Percentiles rank a stretch among this genome's conserved stretches.
Conservation (phyloP, 2,113 vertebrate species). For the Vimba vimba region DNA sequence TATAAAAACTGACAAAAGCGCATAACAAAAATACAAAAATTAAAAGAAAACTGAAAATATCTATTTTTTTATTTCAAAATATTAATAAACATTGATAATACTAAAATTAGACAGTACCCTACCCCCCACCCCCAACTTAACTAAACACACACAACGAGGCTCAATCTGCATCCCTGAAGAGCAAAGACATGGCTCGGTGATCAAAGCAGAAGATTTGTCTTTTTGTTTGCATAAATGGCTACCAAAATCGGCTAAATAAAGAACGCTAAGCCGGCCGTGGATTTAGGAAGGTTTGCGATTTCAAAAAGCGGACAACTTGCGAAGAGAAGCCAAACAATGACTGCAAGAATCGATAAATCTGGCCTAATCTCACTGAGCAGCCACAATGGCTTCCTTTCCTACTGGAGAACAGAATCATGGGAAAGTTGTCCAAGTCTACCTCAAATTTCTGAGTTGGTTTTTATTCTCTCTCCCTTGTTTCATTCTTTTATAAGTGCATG, state of each 20-base stretch:
- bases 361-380: slow-evolving; percentile 69
- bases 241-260: slow-evolving; percentile 61
- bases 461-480: slow-evolving; percentile 14
- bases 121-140: background rate
- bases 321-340: slow-evolving; percentile 57
- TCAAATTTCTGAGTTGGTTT: slow-evolving; percentile 42
- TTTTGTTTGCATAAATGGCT: slow-evolving; percentile 72
- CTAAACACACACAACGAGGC: slow-evolving; percentile 29
- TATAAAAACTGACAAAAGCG: background rate
- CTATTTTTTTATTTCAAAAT: too few relatives aligned
- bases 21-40: background rate
- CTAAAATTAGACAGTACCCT: background rate
- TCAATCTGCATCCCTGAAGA: slow-evolving; percentile 56
- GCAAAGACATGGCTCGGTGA: slow-evolving; percentile 61
- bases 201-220: slow-evolving; percentile 73
- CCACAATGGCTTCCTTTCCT: slow-evolving; percentile 58
- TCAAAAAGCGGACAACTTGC: slow-evolving; percentile 59
- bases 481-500: slow-evolving; percentile 12
- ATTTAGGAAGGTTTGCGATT: slow-evolving; percentile 35
- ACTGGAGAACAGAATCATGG: slow-evolving; percentile 50
- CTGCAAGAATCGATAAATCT: slow-evolving; percentile 66
- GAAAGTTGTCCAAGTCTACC: slow-evolving; percentile 42
- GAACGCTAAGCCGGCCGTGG: slow-evolving; percentile 47
- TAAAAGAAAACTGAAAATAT: background rate
- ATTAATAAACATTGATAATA: background rate